phyloP scores from a whole-genome alignment of 92 coral and sea anemone genomes.

The Zoanthus sansibaricus region DNA sequence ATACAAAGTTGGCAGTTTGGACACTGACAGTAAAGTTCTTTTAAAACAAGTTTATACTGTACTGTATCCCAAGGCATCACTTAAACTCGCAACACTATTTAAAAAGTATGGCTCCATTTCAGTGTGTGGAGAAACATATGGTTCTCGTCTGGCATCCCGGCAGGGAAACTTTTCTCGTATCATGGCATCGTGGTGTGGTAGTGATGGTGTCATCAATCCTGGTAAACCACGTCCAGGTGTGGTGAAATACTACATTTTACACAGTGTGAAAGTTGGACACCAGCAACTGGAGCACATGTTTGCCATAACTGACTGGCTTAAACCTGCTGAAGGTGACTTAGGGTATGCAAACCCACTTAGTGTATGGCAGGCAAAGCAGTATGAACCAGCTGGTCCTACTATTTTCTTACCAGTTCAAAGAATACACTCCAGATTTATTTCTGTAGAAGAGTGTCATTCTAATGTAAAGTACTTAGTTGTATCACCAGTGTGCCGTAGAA shows the following conservation, averaged over 20 bases:
- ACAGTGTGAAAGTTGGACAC: slow-evolving; percentile 38
- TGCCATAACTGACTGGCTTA: slow-evolving; percentile 46
- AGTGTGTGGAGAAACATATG: slow-evolving; percentile 26
- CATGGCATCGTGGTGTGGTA: slow-evolving; percentile 63
- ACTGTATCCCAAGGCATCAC: slow-evolving; percentile 21
- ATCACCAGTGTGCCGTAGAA: slow-evolving; percentile 30
- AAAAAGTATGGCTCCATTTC: slow-evolving; percentile 16
- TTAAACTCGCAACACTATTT: slow-evolving; percentile 1
- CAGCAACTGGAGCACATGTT: slow-evolving; percentile 44
- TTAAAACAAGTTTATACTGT: slow-evolving; percentile 15
- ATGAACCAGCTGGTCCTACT: slow-evolving; percentile 37
- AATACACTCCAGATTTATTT: slow-evolving; percentile 19
- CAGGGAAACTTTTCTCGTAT: slow-evolving; percentile 48
- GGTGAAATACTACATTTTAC: slow-evolving; percentile 41
- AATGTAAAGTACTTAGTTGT: slow-evolving; percentile 27
- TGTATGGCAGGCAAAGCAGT: slow-evolving; percentile 50
- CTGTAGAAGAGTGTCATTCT: slow-evolving; percentile 26
- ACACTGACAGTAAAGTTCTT: slow-evolving; percentile 4
- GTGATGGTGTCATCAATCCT: slow-evolving; percentile 50
- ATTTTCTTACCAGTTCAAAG: slow-evolving; percentile 12
- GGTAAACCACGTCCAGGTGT: slow-evolving; percentile 48
- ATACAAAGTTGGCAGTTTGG: slow-evolving; percentile 41
- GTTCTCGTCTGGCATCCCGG: slow-evolving; percentile 26
- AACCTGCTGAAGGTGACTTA: slow-evolving; percentile 25
- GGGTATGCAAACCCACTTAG: slow-evolving; percentile 6